Evolutionary conservation across 1,140 invertebrate species (phyloP).

Genomic region (Drosophila murphyi): DNA sequence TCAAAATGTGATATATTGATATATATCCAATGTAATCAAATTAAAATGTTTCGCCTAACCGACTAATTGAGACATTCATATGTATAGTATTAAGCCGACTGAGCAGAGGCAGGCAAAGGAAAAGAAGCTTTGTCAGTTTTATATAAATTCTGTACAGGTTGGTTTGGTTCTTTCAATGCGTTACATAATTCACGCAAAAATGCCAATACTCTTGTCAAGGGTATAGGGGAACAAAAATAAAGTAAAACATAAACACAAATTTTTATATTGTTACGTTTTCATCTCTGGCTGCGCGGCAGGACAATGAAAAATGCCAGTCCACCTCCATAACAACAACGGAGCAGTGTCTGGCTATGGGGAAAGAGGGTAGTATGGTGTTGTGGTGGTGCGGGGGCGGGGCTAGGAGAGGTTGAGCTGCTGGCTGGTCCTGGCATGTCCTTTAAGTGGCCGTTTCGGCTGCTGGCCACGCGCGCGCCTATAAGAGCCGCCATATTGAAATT

Average conservation of each 20-base stretch:
- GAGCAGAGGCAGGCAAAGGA: too few relatives aligned
- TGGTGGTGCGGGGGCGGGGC: too few relatives aligned
- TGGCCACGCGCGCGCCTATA: slow-evolving; percentile 45
- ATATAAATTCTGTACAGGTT: neutral
- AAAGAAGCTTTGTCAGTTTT: neutral
- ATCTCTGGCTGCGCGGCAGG: slow-evolving; percentile 17
- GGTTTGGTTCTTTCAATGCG: neutral
- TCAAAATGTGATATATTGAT: too few relatives aligned
- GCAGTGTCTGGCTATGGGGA: neutral
- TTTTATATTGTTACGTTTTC: slow-evolving; percentile 59
- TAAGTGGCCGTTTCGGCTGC: slow-evolving; percentile 53
- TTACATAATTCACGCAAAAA: neutral
- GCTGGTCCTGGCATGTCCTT: slow-evolving; percentile 39
- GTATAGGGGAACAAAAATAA: slow-evolving; percentile 22
- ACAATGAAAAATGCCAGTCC: slow-evolving; percentile 20
- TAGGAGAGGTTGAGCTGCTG: neutral
- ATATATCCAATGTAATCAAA: too few relatives aligned
- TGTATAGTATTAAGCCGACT: too few relatives aligned
- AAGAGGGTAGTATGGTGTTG: too few relatives aligned
- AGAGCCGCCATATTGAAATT: slow-evolving; percentile 54
- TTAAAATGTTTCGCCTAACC: too few relatives aligned
- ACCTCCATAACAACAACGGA: slow-evolving; percentile 7
- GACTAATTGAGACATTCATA: too few relatives aligned
- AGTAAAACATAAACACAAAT: slow-evolving; percentile 57
- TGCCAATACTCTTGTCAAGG: neutral